Conservation (phyloP, 2,888 invertebrate genomes). For the Auanema sp. region DNA sequence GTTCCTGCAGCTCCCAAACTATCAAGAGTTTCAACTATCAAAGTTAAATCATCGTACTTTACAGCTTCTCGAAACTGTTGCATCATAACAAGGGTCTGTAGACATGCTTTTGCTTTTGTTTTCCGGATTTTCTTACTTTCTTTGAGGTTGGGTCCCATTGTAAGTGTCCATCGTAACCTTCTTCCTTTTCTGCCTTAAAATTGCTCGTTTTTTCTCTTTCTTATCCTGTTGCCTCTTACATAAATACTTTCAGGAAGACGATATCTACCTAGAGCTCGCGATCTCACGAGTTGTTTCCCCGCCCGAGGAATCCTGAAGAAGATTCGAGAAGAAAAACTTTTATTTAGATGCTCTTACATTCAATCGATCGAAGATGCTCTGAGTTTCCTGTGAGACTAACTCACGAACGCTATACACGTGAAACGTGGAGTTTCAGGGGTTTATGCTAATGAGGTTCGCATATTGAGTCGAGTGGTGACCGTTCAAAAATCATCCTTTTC, state of each 20-base stretch:
- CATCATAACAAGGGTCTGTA: conserved; percentile 7
- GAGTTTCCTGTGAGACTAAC: too few species aligned
- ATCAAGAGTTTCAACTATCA: conserved; percentile 6
- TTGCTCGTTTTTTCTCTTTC: too few species aligned
- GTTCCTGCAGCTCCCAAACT: conserved; percentile 14
- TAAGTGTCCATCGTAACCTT: conserved; percentile 38
- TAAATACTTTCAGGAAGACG: conserved; percentile 16
- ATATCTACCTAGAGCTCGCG: conserved; percentile 8
- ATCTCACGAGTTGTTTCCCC: neutral
- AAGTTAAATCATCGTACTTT: neutral
- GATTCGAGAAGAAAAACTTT: too few species aligned
- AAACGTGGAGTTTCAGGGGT: too few species aligned
- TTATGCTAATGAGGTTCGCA: too few species aligned
- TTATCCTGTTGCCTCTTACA: conserved; percentile 7
- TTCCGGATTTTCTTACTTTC: neutral
- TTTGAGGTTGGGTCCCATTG: conserved; percentile 19
- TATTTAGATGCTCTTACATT: too few species aligned
- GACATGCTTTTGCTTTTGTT: neutral
- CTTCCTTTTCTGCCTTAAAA: conserved; percentile 22
- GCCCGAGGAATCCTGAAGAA: too few species aligned
- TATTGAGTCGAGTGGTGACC: too few species aligned
- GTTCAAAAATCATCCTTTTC: too few species aligned
- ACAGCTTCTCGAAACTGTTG: conserved; percentile 10
- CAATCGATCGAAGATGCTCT: too few species aligned
- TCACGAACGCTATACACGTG: too few species aligned